Conservation (phyloP, 2,888 invertebrate species). For the Temnothorax rugatulus region DNA sequence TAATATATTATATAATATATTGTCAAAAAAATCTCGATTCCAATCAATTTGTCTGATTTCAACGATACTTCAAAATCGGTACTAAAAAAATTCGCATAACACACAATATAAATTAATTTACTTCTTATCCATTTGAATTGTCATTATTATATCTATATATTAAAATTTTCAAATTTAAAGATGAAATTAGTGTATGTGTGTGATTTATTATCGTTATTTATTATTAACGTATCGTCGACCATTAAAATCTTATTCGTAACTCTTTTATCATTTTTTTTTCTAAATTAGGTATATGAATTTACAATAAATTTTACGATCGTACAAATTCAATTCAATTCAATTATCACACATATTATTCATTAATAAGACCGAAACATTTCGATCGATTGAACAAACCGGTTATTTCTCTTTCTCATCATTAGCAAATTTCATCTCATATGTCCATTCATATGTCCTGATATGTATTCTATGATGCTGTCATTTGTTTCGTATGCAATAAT, state of each 20-base stretch:
- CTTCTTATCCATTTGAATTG: background rate
- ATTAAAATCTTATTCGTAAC: background rate
- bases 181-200: background rate
- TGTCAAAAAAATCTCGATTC: background rate
- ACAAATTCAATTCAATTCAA: background rate
- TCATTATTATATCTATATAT: background rate
- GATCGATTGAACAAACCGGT: background rate
- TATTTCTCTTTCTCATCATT: constrained; percentile 5
- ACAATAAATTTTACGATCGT: background rate
- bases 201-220: background rate
- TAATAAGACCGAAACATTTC: constrained; percentile 2
- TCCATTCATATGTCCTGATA: background rate
- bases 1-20: background rate
- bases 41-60: background rate
- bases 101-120: constrained; percentile 4
- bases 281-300: background rate
- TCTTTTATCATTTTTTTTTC: background rate
- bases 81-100: background rate
- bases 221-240: background rate
- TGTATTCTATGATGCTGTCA: background rate
- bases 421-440: background rate
- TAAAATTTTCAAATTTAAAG: background rate
- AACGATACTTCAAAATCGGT: background rate
- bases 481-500: constrained; percentile 11
- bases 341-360: background rate